Evolutionary conservation across 2,888 invertebrate genomes (phyloP).

Genomic region (Pyralis farinalis): DNA sequence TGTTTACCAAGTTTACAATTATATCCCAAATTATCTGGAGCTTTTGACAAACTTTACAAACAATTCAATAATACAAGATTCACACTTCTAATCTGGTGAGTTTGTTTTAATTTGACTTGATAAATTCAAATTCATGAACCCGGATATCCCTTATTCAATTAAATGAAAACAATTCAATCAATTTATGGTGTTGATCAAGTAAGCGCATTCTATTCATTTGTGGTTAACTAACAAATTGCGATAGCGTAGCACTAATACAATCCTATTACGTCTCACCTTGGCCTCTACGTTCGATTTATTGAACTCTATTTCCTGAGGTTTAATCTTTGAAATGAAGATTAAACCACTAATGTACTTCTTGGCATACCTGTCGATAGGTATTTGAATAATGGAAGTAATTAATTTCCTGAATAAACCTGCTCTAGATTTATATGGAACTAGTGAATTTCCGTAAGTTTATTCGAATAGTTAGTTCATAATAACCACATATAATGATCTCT

Average conservation of each 20-base stretch:
- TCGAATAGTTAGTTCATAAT: too few relatives aligned
- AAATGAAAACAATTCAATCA: not conserved
- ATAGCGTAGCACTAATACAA: slow-evolving; percentile 5
- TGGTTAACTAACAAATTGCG: slow-evolving; percentile 18
- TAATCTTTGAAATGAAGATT: slow-evolving; percentile 18
- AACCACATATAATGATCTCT: too few relatives aligned
- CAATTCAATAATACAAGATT: too few relatives aligned
- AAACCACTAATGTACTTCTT: slow-evolving; percentile 17
- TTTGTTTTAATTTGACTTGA: not conserved
- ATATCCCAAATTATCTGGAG: too few relatives aligned
- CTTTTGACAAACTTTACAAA: too few relatives aligned
- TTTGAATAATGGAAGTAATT: not conserved
- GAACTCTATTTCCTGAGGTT: slow-evolving; percentile 18
- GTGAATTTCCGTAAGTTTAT: too few relatives aligned
- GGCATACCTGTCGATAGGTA: not conserved
- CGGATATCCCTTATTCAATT: not conserved
- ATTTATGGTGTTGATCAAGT: slow-evolving; percentile 5
- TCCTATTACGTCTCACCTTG: slow-evolving; percentile 12
- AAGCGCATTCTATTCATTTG: slow-evolving; percentile 10
- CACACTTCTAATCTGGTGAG: too few relatives aligned
- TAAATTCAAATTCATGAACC: not conserved
- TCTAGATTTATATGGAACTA: too few relatives aligned
- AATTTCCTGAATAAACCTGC: not conserved
- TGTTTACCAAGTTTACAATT: too few relatives aligned
- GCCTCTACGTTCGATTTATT: slow-evolving; percentile 19